Evolutionary conservation across 1,140 invertebrate genomes (phyloP), one percentile per base, ranked within the genome.

Genomic region (Macrocentrus cingulum): DNA sequence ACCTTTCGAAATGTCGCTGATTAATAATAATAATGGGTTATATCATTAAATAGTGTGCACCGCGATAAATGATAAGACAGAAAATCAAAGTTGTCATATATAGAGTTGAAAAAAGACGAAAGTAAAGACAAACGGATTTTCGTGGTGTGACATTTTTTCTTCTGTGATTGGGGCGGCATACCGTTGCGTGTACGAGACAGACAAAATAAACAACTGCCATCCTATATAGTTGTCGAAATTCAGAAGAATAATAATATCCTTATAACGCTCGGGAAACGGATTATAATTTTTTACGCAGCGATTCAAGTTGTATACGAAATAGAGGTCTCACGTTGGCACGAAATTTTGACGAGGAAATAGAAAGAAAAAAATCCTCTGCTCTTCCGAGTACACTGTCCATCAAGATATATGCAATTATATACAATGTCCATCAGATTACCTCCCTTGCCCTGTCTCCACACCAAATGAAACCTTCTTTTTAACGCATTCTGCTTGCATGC

Each of bases 91-190:
- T 11, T 34, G 29, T 34, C 6, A 20, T 1, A 45, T 20, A 45
- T 20, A 55, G 8, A 20, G 13, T 45, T 55, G 49, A 62, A 54
- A 60, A 64, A 53, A 41, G 37, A 57, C 59, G 59, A 55, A 41
- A 59, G 37, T 56, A 56, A 64, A 48, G 57, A 62, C 62, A 63
- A 55, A 62, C 65, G 68, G 51, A 63, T 72, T 65, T 79, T 67
- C 72, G 71, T 77, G 63, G 68, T 85, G 84, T 86, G 84, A 85
- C 84, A 85, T 85, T 85, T 85, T 85, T 85, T 82, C 81, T 81
- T 81, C 81, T 86, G 84, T 86, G 84, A 83, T 84, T 85, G 84
- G 84, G 84, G 84, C 83, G 80, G 80, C 83, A 84, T 84, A 84
- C 82, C 79, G 77, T 63, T 75, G 53, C 55, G 55, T 69, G 63